Evolutionary conservation across 2,113 vertebrate species (phyloP).

Genomic region (Nycticorax nycticorax): DNA sequence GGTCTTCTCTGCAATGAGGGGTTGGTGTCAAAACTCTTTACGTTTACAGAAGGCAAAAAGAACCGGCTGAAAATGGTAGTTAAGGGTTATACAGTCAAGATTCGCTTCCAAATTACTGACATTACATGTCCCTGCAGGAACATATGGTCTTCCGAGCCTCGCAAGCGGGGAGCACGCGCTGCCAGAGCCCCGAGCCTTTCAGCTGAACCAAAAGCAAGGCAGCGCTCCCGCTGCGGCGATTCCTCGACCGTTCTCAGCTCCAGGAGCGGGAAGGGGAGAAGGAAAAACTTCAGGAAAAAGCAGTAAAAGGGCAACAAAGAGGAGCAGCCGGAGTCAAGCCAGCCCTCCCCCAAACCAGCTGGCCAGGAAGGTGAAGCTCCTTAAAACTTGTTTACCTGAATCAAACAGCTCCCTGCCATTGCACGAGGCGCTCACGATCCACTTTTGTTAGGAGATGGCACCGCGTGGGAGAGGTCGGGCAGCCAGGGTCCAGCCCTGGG

Average conservation of each 20-base stretch:
- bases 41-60: not conserved
- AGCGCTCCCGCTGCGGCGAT: not conserved
- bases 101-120: not conserved
- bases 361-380: not conserved
- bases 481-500: not conserved
- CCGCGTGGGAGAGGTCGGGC: not conserved
- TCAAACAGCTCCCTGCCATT: not conserved
- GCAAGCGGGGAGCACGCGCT: not conserved
- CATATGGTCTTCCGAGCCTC: conserved; percentile 33
- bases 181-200: not conserved
- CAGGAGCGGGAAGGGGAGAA: not conserved
- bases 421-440: not conserved
- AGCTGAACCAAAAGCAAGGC: not conserved
- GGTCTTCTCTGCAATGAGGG: not conserved
- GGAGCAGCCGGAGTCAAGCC: not conserved
- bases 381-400: conserved; percentile 30
- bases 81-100: not conserved
- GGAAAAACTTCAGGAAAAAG: not conserved
- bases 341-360: conserved; percentile 25
- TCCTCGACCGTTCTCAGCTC: not conserved
- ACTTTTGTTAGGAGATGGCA: not conserved
- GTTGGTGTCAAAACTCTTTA: not conserved
- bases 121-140: conserved; percentile 38
- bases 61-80: not conserved
- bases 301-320: not conserved